A percentile compares a stretch with the other conserved stretches of the same genome.
Conservation (phyloP, 1,140 invertebrate genomes). For the Brachionus rotundiformis region DNA sequence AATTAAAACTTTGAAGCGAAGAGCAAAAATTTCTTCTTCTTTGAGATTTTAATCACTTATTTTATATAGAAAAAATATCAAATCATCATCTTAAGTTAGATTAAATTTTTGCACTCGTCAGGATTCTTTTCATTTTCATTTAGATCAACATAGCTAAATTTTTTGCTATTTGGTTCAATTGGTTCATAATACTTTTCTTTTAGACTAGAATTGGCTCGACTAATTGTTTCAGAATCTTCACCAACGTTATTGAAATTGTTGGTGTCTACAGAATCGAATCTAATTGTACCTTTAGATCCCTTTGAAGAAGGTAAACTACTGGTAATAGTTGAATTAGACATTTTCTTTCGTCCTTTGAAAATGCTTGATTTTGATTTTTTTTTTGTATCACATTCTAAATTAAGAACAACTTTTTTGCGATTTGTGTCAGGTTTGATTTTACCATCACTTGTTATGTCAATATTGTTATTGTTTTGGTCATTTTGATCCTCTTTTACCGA, state of each 20-base stretch:
- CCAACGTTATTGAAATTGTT: neutral
- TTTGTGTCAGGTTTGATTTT: neutral
- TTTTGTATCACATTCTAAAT: neutral
- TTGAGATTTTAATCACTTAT: neutral
- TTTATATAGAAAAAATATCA: too few species aligned
- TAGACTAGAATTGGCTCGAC: neutral
- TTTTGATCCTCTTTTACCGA: neutral
- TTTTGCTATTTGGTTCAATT: neutral
- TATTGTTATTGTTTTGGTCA: neutral
- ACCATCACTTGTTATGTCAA: neutral
- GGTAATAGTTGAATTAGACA: slow-evolving; percentile 22
- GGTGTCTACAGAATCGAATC: neutral
- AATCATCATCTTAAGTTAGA: neutral
- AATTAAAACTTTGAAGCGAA: neutral
- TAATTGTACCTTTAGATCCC: slow-evolving; percentile 4
- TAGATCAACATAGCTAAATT: neutral
- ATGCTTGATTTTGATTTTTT: neutral
- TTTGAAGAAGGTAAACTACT: neutral
- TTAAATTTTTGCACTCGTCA: neutral
- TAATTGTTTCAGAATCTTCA: neutral
- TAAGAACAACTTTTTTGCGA: slow-evolving; percentile 25
- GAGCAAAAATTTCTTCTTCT: neutral
- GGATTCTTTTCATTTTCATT: neutral
- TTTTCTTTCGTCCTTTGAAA: slow-evolving; percentile 26
- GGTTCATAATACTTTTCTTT: neutral